Conservation (phyloP, 2,113 vertebrate species). For the Prochilodus magdalenae region DNA sequence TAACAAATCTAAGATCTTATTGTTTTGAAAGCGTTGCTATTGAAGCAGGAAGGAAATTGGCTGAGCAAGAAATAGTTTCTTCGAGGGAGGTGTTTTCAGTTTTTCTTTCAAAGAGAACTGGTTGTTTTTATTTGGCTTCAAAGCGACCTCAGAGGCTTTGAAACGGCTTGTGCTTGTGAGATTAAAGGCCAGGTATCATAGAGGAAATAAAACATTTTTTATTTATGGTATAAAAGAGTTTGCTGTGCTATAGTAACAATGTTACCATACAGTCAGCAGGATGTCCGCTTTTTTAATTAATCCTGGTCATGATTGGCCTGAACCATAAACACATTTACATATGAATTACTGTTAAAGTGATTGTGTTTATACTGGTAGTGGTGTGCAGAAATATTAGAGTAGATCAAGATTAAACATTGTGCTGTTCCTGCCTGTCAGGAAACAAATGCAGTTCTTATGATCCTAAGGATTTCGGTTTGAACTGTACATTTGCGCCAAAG, state of each 20-base stretch:
- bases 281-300: too few relatives aligned
- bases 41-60: slow-evolving; percentile 39
- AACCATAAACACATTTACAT: too few relatives aligned
- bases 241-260: not conserved
- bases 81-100: not conserved
- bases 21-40: not conserved
- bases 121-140: slow-evolving; percentile 5
- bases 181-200: not conserved
- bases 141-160: not conserved
- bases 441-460: too few relatives aligned
- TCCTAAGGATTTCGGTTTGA: not conserved
- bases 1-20: not conserved
- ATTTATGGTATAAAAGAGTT: too few relatives aligned
- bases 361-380: too few relatives aligned
- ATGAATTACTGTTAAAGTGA: too few relatives aligned
- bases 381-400: too few relatives aligned
- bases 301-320: too few relatives aligned
- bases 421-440: too few relatives aligned
- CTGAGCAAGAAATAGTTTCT: slow-evolving; percentile 7
- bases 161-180: not conserved
- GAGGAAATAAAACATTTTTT: not conserved
- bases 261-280: too few relatives aligned
- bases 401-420: too few relatives aligned
- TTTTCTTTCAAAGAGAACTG: not conserved
- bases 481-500: not conserved